Conservation (phyloP, 2,888 invertebrate genomes). For the Adela reaumurella region DNA sequence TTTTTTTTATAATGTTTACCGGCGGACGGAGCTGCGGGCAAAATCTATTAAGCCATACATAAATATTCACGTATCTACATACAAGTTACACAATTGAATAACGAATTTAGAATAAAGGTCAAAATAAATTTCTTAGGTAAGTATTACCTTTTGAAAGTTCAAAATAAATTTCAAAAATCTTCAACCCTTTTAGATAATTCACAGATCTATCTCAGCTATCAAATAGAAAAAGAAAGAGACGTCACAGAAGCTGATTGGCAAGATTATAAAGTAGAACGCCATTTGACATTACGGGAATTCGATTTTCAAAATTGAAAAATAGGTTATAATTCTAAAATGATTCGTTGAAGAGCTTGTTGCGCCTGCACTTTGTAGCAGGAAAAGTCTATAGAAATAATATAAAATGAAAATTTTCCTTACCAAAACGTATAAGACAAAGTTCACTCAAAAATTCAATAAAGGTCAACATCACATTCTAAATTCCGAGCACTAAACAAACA, state of each 20-base stretch:
- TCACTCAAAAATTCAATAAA: not conserved
- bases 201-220: not conserved
- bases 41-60: too few species aligned
- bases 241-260: not conserved
- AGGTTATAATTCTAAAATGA: not conserved
- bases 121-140: too few species aligned
- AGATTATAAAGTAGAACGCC: not conserved
- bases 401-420: not conserved
- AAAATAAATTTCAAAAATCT: too few species aligned
- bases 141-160: too few species aligned
- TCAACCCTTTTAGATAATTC: too few species aligned
- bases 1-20: too few species aligned
- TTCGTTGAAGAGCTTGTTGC: too few species aligned
- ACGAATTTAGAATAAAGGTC: too few species aligned
- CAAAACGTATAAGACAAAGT: not conserved
- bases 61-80: too few species aligned
- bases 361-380: not conserved
- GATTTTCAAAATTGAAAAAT: not conserved
- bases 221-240: not conserved
- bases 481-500: not conserved
- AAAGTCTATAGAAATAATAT: not conserved
- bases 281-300: not conserved
- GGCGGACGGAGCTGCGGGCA: too few species aligned
- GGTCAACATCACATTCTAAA: not conserved
- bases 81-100: too few species aligned